Evolutionary conservation across 2,113 vertebrate genomes (phyloP), one percentile per base, ranked within the genome.

Genomic region (Lichenostomus cassidix): DNA sequence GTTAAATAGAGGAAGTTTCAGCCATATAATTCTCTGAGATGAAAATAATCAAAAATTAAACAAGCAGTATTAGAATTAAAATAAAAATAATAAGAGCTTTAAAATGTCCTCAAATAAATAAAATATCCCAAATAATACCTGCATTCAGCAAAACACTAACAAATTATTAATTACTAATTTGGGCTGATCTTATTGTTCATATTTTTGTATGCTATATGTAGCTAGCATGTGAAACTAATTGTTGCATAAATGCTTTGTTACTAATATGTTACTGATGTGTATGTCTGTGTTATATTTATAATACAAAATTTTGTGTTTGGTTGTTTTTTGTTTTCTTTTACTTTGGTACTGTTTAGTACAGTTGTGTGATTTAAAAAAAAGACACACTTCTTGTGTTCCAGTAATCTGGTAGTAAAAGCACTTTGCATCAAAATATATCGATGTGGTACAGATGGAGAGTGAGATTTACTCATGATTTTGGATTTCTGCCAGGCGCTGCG

Each of bases 401-500:
- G 74, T 97, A 84, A 91, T 93, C 47, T 94, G 60, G 50, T 95
- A 81, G 90, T 90, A 50, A 94, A 75, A 96, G 70, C 89, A 84
- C 84, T 97, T 94, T 95, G 71, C 70, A 79, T 81, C 87, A 70
- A 65, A 53, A 68, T 60, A 21, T 87, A 68, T 82, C 22, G 2
- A 50, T 83, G 58, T 59, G 83, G 33, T 91, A 8, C 89, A 96
- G 90, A 92, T 91, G 90, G 90, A 82, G 96, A 95, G 70, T 71
- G 89, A 97, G 92, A 96, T 96, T 98, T 94, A 97, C 94, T 97
- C 80, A 37, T 67, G 31, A 7, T 59, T 96, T 97, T 98, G 97
- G 95, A 59, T 97, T 90, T 76, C 92, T 97, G 96, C 96, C 98
- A 99, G 94, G 98, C 97, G 60, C 97, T 99, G 60, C 98, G 98